Evolutionary conservation across 2,888 invertebrate genomes (phyloP), one percentile per base, ranked within the genome.

Genomic region (Cheilosia impressa): DNA sequence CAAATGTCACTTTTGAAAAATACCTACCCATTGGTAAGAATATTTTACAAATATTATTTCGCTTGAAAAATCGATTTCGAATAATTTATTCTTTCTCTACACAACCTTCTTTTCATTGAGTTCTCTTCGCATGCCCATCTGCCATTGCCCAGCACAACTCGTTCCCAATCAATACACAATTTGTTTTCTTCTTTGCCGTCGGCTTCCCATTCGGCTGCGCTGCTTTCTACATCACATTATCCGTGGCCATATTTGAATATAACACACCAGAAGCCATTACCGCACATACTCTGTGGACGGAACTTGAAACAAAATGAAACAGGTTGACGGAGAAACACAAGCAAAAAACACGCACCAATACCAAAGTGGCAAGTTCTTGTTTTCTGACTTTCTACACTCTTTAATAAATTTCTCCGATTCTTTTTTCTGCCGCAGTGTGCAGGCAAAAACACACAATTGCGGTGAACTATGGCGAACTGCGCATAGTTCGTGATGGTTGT

Each of bases 241-340:
- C 71, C 75, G 85, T 68, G 76, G 85, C 85, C 85, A 85, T 85
- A 72, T 85, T 84, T 85, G 76, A 85, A 76, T 85, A 52, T 69
- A 27, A 69, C 53, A 75, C 75, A 58, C 71, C 63, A 79, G 79
- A 80, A 71, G 71, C 84, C 75, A 75, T 80, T 75, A 80, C 69
- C 65, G 65, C 75, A 79, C 66, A 75, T 52, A 45, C 72, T 68
- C 83, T 50, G 31, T 75, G 13, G 57, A 58, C 53, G 31, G 45
- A 73, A 73, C 69, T 75, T 45, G 66, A 65, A 63, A 78, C 58
- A 71, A 71, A 53, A 57, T 63, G 63, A 76, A 84, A 79, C 83
- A 75, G 73, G 83, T 84, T 84, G 68, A 69, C 3, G 17, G 50
- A 38, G 17, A 76, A 22, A 22, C 75, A 58, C 38, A 76, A 55